Percentiles rank a stretch among this genome's conserved stretches.
These are phyloP conservation scores for Alethe diademata DNA, from an alignment of 2,113 vertebrate species.

Conservation along the genomic window DNA sequence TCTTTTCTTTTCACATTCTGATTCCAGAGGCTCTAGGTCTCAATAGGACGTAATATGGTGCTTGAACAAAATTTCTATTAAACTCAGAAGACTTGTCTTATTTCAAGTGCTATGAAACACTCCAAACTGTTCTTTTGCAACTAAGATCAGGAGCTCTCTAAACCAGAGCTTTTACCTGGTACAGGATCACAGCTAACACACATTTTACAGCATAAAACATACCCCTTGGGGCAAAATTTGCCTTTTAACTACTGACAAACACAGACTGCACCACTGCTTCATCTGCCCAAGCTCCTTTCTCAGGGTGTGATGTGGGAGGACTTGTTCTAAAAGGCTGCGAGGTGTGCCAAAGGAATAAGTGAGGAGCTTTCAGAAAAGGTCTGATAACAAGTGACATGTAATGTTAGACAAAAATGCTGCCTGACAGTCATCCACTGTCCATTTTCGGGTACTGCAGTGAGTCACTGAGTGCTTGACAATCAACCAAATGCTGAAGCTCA, in stretches of 20 bases:
- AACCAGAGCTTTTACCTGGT: not conserved
- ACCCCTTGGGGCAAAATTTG: not conserved
- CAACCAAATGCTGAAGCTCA: not conserved
- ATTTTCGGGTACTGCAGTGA: not conserved
- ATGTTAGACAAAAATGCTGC: conserved; percentile 4
- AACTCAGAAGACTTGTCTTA: not conserved
- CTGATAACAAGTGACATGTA: conserved; percentile 35
- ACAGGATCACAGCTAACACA: not conserved
- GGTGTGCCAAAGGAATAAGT: conserved; percentile 34
- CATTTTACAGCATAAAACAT: not conserved
- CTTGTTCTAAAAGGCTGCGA: not conserved
- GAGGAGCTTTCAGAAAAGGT: not conserved
- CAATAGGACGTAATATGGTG: not conserved
- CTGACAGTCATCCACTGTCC: conserved; percentile 44
- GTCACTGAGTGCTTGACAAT: not conserved
- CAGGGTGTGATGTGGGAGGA: not conserved
- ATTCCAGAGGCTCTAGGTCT: not conserved
- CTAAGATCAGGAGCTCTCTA: not conserved
- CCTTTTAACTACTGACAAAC: not conserved
- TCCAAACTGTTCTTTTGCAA: not conserved
- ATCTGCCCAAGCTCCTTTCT: not conserved
- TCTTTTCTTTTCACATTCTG: not conserved
- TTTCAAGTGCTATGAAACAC: not conserved
- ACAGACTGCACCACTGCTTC: not conserved
- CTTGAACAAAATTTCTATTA: not conserved